Evolutionary conservation across 2,797 vertebrate genomes (phyloP).

Genomic region (Poeciliopsis turneri): DNA sequence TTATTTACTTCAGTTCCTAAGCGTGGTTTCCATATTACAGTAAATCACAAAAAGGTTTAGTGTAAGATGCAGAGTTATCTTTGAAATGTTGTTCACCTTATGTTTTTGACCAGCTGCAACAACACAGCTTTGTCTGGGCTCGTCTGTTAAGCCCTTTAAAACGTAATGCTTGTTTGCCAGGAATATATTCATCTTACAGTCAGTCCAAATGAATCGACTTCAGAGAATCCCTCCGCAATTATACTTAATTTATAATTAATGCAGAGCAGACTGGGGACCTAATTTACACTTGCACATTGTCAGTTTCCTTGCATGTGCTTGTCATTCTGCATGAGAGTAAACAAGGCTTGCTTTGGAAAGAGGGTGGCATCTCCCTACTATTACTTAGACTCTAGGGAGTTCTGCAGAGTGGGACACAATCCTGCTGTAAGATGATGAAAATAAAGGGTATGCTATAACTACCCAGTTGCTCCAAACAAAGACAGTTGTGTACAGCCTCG

Average conservation of each 20-base stretch:
- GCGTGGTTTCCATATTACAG: conserved; percentile 7
- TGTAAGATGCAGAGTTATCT: conserved; percentile 14
- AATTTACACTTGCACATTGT: conserved; percentile 82
- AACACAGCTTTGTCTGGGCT: conserved; percentile 27
- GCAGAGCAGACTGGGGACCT: conserved; percentile 80
- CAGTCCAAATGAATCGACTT: conserved; percentile 80
- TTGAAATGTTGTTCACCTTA: conserved; percentile 34
- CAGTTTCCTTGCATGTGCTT: conserved; percentile 79
- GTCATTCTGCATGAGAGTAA: conserved; percentile 81
- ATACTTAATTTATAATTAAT: conserved; percentile 86
- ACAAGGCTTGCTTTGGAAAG: conserved; percentile 76
- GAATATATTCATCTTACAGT: conserved; percentile 75
- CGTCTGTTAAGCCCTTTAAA: conserved; percentile 48
- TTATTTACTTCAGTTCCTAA: conserved; percentile 17
- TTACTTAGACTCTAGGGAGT: conserved; percentile 72
- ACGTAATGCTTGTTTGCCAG: conserved; percentile 59
- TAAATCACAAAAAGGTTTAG: conserved; percentile 15
- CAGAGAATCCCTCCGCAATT: conserved; percentile 82
- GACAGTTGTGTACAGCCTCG: conserved; percentile 59
- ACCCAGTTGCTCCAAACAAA: conserved; percentile 49
- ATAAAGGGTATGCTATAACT: conserved; percentile 66
- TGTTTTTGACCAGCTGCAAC: conserved; percentile 24
- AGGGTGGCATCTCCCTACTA: conserved; percentile 70
- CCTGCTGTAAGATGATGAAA: conserved; percentile 72
- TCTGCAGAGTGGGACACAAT: conserved; percentile 56